Evolutionary conservation across 1,140 invertebrate genomes (phyloP).

Genomic region (Colletes gigas): DNA sequence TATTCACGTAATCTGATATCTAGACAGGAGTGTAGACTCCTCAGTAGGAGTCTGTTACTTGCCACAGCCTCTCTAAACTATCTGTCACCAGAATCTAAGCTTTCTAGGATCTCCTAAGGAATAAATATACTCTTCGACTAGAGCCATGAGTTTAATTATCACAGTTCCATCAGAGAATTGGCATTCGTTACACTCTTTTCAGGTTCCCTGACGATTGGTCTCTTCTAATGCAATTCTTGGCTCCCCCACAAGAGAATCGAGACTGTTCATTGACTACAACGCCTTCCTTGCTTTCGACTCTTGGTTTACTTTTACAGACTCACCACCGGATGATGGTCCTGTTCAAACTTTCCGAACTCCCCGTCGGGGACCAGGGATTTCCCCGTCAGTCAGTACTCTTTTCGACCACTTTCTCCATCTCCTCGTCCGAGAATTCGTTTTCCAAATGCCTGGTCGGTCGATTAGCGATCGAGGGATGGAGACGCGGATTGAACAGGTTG

Average conservation of each 20-base stretch:
- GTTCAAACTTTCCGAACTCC: neutral
- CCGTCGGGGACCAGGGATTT: neutral
- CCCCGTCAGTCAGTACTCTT: neutral
- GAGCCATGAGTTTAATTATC: too few species aligned
- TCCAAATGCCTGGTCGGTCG: too few species aligned
- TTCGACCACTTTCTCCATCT: neutral
- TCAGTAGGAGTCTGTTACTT: too few species aligned
- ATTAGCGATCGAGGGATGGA: neutral
- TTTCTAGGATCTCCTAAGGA: too few species aligned
- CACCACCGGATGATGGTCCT: neutral
- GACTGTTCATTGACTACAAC: neutral
- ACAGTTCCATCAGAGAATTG: too few species aligned
- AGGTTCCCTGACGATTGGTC: neutral
- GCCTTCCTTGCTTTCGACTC: neutral
- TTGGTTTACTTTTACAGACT: neutral
- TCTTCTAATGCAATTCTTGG: neutral
- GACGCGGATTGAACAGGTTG: neutral
- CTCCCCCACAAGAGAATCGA: neutral
- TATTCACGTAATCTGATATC: too few species aligned
- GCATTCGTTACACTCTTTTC: too few species aligned
- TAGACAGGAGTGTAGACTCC: too few species aligned
- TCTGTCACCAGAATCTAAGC: too few species aligned
- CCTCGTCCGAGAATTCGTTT: neutral
- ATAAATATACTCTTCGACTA: too few species aligned
- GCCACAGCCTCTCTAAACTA: too few species aligned